Conservation (phyloP, 2,113 vertebrate species). For the Perca fluviatilis region DNA sequence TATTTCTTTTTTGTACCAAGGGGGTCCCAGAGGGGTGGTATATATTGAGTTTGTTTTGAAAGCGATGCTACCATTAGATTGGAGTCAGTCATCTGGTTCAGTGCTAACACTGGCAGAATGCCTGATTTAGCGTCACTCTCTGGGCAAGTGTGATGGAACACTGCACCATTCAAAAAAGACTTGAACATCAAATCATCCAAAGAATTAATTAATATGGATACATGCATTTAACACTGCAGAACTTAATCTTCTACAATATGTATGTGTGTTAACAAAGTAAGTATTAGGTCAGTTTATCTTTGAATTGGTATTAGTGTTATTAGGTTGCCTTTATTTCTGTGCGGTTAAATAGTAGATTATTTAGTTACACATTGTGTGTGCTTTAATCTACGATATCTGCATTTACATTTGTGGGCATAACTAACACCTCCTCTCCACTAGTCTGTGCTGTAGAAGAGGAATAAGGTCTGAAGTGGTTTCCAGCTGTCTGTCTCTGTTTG, state of each 20-base stretch:
- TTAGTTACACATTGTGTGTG: not conserved
- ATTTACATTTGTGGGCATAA: not conserved
- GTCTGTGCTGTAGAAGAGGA: slow-evolving; percentile 44
- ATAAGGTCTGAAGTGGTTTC: slow-evolving; percentile 15
- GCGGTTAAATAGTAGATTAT: not conserved
- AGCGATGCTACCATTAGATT: slow-evolving; percentile 73
- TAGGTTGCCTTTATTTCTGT: not conserved
- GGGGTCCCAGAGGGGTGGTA: slow-evolving; percentile 52
- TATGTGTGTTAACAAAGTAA: not conserved
- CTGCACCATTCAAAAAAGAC: slow-evolving; percentile 36
- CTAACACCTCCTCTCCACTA: slow-evolving; percentile 49
- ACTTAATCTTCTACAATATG: no score
- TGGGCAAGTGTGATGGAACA: slow-evolving; percentile 48
- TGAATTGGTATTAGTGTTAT: not conserved
- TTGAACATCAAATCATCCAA: slow-evolving; percentile 42
- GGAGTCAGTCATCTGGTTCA: slow-evolving; percentile 71
- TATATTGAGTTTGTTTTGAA: slow-evolving; percentile 76
- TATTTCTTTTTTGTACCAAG: slow-evolving; percentile 63
- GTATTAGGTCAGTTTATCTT: not conserved
- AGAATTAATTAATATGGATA: slow-evolving; percentile 7
- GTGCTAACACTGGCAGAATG: slow-evolving; percentile 65
- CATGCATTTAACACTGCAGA: not conserved
- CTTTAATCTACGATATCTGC: not conserved
- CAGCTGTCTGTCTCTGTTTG: slow-evolving; percentile 59
- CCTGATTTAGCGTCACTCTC: slow-evolving; percentile 62